Evolutionary conservation across 1,140 invertebrate species (phyloP), one percentile per base, ranked within the genome.

Genomic region (Thaumatotibia leucotreta): DNA sequence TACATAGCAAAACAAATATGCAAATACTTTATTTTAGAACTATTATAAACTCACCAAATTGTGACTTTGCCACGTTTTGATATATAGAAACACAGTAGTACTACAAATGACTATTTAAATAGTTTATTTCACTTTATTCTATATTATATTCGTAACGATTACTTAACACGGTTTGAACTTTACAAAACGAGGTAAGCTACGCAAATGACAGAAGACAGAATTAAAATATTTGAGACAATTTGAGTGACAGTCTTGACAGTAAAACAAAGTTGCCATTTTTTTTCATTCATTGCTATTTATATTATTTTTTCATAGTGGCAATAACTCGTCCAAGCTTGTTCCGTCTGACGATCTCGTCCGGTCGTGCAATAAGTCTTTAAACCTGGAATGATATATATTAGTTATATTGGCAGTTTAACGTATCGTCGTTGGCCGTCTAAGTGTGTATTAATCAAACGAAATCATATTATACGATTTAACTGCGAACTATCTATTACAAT

Each of bases 101-200:
- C 8, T 27, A 58, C 24, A 27, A 58, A 14, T 14, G 10, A 58
- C 23, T 27, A 27, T 29, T 29, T 14, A 1, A 58, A 58, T 27
- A 11, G 52, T 27, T 29, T 58, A 27, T 27, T 17, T 27, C 6
- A 58, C 23, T 27, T 8, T 31, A 58, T 58, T 31, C 29, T 58
- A 24, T 24, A n/a, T 58, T 14, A 27, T 58, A 27, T 58, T 58
- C 24, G 9, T 1, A 58, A 58, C 29, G 52, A 27, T 58, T 58
- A 58, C 52, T 58, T 31, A 58, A 58, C 52, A 58, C 52, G 22
- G 20, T 58, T 58, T 58, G 52, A 58, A 58, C 52, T 58, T 58
- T 58, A 58, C 27, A 58, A 58, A 58, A 27, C 24, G 52, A 58
- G 52, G 52, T 58, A 58, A 58, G 52, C 52, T 27, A 58, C n/a